Evolutionary conservation across 2,113 vertebrate genomes (phyloP).

Genomic region (Phrynosoma blainvillii): DNA sequence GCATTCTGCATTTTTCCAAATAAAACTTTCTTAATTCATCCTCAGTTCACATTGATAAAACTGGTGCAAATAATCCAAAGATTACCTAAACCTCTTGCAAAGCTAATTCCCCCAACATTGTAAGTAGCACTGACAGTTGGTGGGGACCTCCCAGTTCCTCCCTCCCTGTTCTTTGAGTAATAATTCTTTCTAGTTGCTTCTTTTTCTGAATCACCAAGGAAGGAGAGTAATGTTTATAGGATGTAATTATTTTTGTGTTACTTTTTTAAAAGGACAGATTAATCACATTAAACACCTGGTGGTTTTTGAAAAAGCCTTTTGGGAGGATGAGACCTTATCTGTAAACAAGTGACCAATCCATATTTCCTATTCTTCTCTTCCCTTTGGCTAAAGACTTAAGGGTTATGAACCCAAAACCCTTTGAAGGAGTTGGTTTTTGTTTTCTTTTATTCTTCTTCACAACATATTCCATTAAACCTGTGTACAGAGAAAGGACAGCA

Average conservation of each 20-base stretch:
- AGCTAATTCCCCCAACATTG: no score
- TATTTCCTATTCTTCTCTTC: background rate
- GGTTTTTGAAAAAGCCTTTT: background rate
- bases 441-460: background rate
- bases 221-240: background rate
- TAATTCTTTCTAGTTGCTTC: background rate
- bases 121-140: no score
- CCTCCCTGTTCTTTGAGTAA: background rate
- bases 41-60: no score
- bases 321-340: background rate
- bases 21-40: no score
- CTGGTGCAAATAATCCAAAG: no score
- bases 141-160: no score
- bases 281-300: background rate
- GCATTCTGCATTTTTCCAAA: no score
- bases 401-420: background rate
- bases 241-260: background rate
- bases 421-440: background rate
- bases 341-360: background rate
- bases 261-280: background rate
- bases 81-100: no score
- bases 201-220: background rate
- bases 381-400: background rate
- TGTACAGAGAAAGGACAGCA: background rate
- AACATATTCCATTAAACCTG: background rate